These are phyloP conservation scores for Datnioides undecimradiatus DNA, from an alignment of 2,113 vertebrate species.

Conservation along the genomic window DNA sequence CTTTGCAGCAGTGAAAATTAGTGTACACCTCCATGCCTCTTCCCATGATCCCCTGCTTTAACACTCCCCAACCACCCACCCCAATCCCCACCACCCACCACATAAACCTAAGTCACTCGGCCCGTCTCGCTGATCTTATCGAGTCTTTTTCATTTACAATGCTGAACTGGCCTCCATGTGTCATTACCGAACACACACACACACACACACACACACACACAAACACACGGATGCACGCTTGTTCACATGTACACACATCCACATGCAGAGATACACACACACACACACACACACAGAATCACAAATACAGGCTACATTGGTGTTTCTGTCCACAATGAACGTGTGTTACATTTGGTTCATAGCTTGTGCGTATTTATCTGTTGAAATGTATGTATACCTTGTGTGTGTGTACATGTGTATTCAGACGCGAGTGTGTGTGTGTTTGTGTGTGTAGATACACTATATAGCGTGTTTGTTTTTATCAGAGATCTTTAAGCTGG, in stretches of 20 bases:
- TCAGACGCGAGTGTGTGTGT: conserved; percentile 11
- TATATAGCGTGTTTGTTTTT: conserved; percentile 73
- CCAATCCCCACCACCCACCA: conserved; percentile 4
- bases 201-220: background rate
- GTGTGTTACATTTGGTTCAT: conserved; percentile 29
- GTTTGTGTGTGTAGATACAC: conserved; percentile 50
- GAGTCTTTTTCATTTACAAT: conserved; percentile 72
- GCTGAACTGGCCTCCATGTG: conserved; percentile 64
- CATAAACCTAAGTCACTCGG: conserved; percentile 64
- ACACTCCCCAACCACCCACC: background rate
- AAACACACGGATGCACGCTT: background rate
- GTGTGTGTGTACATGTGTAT: conserved; percentile 49
- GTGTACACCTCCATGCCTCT: conserved; percentile 24
- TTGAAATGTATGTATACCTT: conserved; percentile 41
- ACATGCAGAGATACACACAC: conserved; percentile 10
- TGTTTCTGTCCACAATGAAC: conserved; percentile 30
- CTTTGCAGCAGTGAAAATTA: conserved; percentile 9
- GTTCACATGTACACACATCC: too few species aligned
- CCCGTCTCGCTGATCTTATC: conserved; percentile 71
- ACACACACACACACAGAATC: conserved; percentile 26
- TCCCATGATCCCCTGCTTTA: conserved; percentile 41
- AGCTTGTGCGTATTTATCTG: conserved; percentile 51
- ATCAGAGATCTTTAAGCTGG: conserved; percentile 81
- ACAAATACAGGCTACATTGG: conserved; percentile 32
- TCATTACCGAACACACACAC: conserved; percentile 47